Base-by-base conservation (phyloP, 2,888 invertebrate species). In the Sepioteuthis lessoniana region DNA sequence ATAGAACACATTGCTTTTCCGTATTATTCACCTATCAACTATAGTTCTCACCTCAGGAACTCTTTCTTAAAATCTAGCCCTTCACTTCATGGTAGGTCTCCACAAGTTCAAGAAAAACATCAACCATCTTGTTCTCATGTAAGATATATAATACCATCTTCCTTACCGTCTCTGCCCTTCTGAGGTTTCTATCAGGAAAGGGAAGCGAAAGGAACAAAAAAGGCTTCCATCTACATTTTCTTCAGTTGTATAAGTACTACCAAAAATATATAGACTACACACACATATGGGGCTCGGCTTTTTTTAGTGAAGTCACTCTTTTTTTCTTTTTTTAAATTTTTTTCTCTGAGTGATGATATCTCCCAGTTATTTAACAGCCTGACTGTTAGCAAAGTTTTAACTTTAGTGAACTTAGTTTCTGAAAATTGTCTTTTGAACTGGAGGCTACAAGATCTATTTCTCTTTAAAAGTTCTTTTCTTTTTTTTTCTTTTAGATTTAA, bases 1-100 rank as follows among this genome's bases (percentile, higher is more conserved):
- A 13, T 76, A 76, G 1, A 35, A 19, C n/a, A 76, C n/a, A 76
- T n/a, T n/a, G 76, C n/a, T 3, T 76, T 35, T n/a, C n/a, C 10
- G 76, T 76, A 76, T 76, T 76, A 35, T 76, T 76, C 76, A n/a
- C 31, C n/a, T 76, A 28, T 76, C 10, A 31, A 76, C 31, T 8
- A 31, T 16, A n/a, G n/a, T 76, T 76, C 76, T 76, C 76, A 76
- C 76, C n/a, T 76, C 76, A 76, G 16, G n/a, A 76, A 76, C n/a
- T 76, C 76, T 76, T 76, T n/a, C 76, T n/a, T 76, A 76, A 76
- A 76, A n/a, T 76, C 76, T n/a, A 76, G n/a, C 76, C 76, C 76
- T n/a, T 35, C 76, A 76, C 76, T 10, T 76, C 76, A 76, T 76
- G 76, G 76, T 76, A 76, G 76, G 76, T 76, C 76, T 76, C 35